Evolutionary conservation across 2,797 vertebrate genomes (phyloP).

Genomic region (Rhodeus uyekii): DNA sequence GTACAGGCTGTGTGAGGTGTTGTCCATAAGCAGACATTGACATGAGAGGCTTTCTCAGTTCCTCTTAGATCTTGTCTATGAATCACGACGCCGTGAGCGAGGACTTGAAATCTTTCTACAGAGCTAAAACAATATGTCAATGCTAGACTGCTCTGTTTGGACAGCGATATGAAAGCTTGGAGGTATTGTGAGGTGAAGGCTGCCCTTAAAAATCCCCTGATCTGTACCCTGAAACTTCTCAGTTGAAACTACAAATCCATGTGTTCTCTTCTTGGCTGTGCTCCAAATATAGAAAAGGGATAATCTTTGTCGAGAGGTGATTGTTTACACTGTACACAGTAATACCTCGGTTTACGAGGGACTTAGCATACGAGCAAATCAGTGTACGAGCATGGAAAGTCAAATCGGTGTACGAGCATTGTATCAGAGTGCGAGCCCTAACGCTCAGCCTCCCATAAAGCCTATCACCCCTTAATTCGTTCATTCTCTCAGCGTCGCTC

Average conservation of each 20-base stretch:
- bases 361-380: too few relatives aligned
- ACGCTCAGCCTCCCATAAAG: too few relatives aligned
- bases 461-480: too few relatives aligned
- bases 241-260: background rate
- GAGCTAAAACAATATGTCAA: conserved; percentile 13
- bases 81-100: conserved; percentile 10
- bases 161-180: background rate
- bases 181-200: background rate
- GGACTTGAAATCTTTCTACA: conserved; percentile 22
- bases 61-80: conserved; percentile 25
- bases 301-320: background rate
- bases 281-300: background rate
- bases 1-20: background rate
- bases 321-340: too few relatives aligned
- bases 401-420: too few relatives aligned
- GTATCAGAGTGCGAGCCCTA: too few relatives aligned
- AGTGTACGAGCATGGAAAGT: too few relatives aligned
- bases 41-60: background rate
- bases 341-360: too few relatives aligned
- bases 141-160: conserved; percentile 12
- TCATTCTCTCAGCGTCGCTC: too few relatives aligned
- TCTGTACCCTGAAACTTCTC: background rate
- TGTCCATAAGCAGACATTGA: background rate
- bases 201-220: background rate
- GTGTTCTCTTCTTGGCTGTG: background rate